Percentiles rank a stretch among this genome's conserved stretches.
Evolutionary conservation across 2,888 invertebrate genomes (phyloP).

Genomic region (Sarcophaga caerulescens): DNA sequence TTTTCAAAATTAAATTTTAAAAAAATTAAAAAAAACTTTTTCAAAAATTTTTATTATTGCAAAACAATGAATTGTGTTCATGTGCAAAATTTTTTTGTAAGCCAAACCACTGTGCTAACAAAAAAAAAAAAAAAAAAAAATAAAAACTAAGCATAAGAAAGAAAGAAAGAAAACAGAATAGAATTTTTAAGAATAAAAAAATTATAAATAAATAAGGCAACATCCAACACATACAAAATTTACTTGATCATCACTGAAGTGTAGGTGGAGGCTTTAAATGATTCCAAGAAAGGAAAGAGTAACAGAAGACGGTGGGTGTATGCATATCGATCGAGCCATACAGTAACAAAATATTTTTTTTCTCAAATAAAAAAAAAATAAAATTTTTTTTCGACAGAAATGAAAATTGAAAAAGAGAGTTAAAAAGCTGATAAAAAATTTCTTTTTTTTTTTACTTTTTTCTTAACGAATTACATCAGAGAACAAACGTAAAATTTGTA

Average conservation of each 20-base stretch:
- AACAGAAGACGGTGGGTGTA: conserved; percentile 27
- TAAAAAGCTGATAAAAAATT: too few relatives aligned
- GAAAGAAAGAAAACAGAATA: not conserved
- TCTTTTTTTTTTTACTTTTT: not conserved
- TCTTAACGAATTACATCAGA: conserved; percentile 43
- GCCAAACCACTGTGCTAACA: not conserved
- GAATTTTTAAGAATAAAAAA: not conserved
- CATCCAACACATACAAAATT: conserved; percentile 43
- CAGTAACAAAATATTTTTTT: too few relatives aligned
- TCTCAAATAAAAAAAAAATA: too few relatives aligned
- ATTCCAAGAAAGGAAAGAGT: not conserved
- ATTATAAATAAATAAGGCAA: conserved; percentile 44
- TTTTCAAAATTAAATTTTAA: not conserved
- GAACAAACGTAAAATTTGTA: conserved; percentile 46
- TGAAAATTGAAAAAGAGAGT: too few relatives aligned
- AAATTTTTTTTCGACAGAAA: too few relatives aligned
- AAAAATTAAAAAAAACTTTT: not conserved
- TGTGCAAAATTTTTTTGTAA: not conserved
- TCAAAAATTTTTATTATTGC: too few relatives aligned
- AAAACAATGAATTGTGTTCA: too few relatives aligned
- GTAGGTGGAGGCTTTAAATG: not conserved
- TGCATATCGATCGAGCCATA: conserved; percentile 28
- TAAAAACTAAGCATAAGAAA: not conserved
- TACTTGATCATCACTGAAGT: not conserved
- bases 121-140: not conserved